A percentile compares a stretch with the other conserved stretches of the same genome.
These are phyloP conservation scores for Augiades crinisus DNA, from an alignment of 2,888 invertebrate genomes.

Conservation along the genomic window DNA sequence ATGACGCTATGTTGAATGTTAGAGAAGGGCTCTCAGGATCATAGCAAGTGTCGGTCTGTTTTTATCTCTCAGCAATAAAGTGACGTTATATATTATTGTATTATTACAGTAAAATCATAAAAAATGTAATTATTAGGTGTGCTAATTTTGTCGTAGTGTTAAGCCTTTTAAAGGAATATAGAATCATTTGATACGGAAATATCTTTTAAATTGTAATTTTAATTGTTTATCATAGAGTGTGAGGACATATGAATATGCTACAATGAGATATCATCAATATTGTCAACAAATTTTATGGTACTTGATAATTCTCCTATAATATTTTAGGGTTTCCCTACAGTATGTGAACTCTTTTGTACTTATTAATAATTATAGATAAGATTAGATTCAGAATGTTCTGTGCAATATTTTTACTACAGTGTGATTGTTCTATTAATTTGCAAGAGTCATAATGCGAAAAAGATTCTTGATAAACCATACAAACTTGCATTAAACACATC, in stretches of 20 bases:
- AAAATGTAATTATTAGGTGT: conserved; percentile 9
- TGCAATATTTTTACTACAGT: neutral
- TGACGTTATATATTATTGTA: neutral
- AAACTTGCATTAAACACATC: too few relatives aligned
- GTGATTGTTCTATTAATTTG: neutral
- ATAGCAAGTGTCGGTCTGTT: conserved; percentile 2
- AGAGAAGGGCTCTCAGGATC: conserved; percentile 12
- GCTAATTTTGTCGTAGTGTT: conserved; percentile 13
- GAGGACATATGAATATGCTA: conserved; percentile 24
- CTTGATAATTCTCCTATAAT: conserved; percentile 46
- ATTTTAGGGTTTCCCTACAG: conserved; percentile 24
- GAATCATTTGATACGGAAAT: conserved; percentile 15
- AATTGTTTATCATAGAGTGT: conserved; percentile 25
- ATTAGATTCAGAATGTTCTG: neutral
- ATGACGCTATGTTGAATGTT: conserved; percentile 5
- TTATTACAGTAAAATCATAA: neutral
- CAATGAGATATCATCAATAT: conserved; percentile 34
- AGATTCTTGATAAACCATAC: too few relatives aligned
- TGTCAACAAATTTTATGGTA: conserved; percentile 23
- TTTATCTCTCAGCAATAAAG: neutral
- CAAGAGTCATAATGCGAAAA: neutral
- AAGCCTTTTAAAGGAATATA: conserved; percentile 22
- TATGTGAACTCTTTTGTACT: conserved; percentile 22
- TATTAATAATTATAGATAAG: neutral
- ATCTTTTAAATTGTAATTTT: conserved; percentile 8